Base-by-base conservation (phyloP, 23 tunicate genomes). In the Halocynthia roretzi region DNA sequence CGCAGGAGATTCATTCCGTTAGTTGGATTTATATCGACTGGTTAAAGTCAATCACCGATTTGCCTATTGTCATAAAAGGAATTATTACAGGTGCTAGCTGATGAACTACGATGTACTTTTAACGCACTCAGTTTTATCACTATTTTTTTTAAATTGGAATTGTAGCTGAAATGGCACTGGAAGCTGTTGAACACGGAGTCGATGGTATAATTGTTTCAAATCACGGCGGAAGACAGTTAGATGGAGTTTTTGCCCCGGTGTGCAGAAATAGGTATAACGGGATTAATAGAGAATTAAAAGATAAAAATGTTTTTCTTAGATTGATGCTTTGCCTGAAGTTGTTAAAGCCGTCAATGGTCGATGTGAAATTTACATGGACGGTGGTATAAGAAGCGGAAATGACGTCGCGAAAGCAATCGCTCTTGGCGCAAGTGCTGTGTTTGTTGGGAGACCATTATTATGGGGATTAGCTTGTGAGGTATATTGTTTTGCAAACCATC, bases 1-100 rank as follows among this genome's bases (percentile, higher is more conserved):
- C 10, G 50, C 65, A 52, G n/a, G 54, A 75, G 78, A 58, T n/a
- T 86, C 93, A 44, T 60, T 15, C 64, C 64, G 64, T 18, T 15
- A 82, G 65, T 10, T 88, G 95, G 95, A 21, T 54, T 51, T 84
- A 88, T 80, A 75, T 88, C 74, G 66, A 58, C 44, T 88, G 95
- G 95, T 62, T 88, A 52, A 88, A 83, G 78, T 51, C 88, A 51
- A 83, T 88, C 71, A 83, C 89, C 12, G 55, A 68, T 7, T 62
- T 88, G 14, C 95, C 95, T 7, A 72, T 88, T 73, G 84, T 88
- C 9, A 56, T 88, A 7, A 88, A 88, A 71, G 95, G 89, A 74
- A 83, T 88, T 56, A 6, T 88, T 6, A 88, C 95, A 31, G 44
- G 44, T 31, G 1, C 4, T 31, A 31, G 44, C 44, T 31, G 44